Base-by-base conservation (phyloP, 1,140 invertebrate species). In the Eubasilissa regina region DNA sequence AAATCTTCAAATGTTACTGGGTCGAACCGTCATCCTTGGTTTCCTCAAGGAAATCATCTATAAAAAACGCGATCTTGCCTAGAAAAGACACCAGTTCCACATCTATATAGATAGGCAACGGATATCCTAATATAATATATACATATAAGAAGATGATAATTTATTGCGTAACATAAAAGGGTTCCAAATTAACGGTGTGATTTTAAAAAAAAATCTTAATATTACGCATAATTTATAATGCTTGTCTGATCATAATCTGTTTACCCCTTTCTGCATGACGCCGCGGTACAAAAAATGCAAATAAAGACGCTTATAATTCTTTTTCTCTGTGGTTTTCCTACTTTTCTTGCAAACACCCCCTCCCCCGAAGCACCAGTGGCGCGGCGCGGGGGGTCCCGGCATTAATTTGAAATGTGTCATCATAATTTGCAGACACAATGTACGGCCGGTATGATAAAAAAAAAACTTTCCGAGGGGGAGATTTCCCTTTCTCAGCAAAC, bases 391-490 rank as follows among this genome's bases (percentile, higher is more conserved):
- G 62, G 58, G 73, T 10, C 10, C 10, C 55, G 21, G 60, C 72
- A 79, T 79, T 79, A 79, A 75, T 78, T 78, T 68, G 68, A 78
- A 78, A 78, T 78, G 77, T 78, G 77, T 78, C 77, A 78, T 78
- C 77, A 73, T 78, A 78, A 78, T 78, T 78, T 70, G 77, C 68
- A 60, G 77, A 60, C 66, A 53, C 51, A 78, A 78, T 78, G 55
- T 74, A 74, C 77, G 47, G 75, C 56, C 25, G 53, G 48, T 19
- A 78, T 60, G 77, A 73, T 78, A 78, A 78, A 78, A 78, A 78
- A 78, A 77, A 77, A 78, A 78, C 10, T 4, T 68, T 70, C 66
- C 25, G 15, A 58, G 19, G 76, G 56, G 44, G 66, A 73, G 51
- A 47, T 43, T 43, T 64, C 15, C 55, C 48, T 72, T 56, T 62